Percentiles rank a stretch among this genome's conserved stretches.
These are phyloP conservation scores for Sebastes hubbsi DNA, from an alignment of 2,797 vertebrate species.

Conservation along the genomic window DNA sequence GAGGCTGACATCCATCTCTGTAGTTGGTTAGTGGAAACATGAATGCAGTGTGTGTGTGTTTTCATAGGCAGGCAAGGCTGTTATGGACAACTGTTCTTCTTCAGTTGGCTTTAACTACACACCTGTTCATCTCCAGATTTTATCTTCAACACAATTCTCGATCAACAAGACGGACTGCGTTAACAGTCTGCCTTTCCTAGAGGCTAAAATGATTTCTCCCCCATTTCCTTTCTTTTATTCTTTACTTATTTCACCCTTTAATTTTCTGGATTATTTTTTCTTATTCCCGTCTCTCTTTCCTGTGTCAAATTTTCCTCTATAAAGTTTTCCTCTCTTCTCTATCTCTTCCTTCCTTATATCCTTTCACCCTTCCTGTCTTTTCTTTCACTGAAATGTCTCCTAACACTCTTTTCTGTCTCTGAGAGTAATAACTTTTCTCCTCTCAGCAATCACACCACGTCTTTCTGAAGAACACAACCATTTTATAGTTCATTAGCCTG, in stretches of 20 bases:
- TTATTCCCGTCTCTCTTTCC: neutral
- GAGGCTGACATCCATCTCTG: neutral
- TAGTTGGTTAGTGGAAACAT: neutral
- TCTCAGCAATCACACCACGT: neutral
- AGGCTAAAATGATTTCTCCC: neutral
- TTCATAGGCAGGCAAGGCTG: slow-evolving; percentile 16
- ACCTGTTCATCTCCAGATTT: slow-evolving; percentile 31
- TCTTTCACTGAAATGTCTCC: neutral
- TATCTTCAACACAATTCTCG: neutral
- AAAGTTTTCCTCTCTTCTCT: neutral
- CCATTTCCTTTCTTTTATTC: neutral
- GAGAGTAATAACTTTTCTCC: neutral
- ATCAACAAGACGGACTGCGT: neutral
- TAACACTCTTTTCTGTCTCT: neutral
- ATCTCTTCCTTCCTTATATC: neutral
- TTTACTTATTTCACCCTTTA: neutral
- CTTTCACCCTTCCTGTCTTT: neutral
- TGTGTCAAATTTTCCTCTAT: neutral
- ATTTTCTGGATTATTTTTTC: neutral
- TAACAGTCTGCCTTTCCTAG: neutral
- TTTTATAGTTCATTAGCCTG: slow-evolving; percentile 10
- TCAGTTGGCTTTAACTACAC: slow-evolving; percentile 19
- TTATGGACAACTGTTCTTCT: slow-evolving; percentile 36
- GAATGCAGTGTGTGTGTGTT: neutral
- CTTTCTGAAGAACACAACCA: neutral